Evolutionary conservation across 2,797 vertebrate genomes (phyloP), one percentile per base, ranked within the genome.

Genomic region (Lutjanus campechanus): DNA sequence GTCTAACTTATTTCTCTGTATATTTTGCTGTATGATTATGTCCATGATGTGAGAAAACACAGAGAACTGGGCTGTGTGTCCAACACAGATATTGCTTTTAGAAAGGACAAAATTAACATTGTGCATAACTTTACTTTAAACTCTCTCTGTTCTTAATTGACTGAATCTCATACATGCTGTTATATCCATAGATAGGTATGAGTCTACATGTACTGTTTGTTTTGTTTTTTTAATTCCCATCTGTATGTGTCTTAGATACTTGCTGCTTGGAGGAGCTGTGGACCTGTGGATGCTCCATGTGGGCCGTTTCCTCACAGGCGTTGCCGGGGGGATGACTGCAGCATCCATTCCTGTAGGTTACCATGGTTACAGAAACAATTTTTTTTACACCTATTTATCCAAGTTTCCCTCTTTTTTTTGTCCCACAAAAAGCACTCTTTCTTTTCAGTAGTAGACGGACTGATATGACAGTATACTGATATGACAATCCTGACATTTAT

Each of bases 261-360:
- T 96, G 2, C 81, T 99, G 76, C 93, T 99, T 95, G 97, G 95
- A 0, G 86, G 95, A 0, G 98, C 98, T 11, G 91, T 92, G 2
- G 76, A 93, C 7, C 15, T 95, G 20, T 96, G 95, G 96, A 98
- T 98, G 97, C 95, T 99, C 69, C 91, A 96, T 12, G 40, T 97
- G 61, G 98, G 98, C 11, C 94, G 98, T 22, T 91, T 95, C 41
- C 93, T 99, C 62, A 99, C 97, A 0, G 98, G 98, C 36, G 93
- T 97, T 0, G 97, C 98, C 0, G 97, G 96, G 0, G 98, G 98
- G 0, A 94, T 99, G 83, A 97, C 97, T 0, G 95, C 98, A 0
- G 97, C 97, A 12, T 97, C 97, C 73, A 99, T 99, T 91, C 98
- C 98, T 85, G 98, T 99, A 94, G 86, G 96, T 93, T 62, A 70